Conservation (phyloP, 2,113 vertebrate genomes). For the Halcyon malimbica region DNA sequence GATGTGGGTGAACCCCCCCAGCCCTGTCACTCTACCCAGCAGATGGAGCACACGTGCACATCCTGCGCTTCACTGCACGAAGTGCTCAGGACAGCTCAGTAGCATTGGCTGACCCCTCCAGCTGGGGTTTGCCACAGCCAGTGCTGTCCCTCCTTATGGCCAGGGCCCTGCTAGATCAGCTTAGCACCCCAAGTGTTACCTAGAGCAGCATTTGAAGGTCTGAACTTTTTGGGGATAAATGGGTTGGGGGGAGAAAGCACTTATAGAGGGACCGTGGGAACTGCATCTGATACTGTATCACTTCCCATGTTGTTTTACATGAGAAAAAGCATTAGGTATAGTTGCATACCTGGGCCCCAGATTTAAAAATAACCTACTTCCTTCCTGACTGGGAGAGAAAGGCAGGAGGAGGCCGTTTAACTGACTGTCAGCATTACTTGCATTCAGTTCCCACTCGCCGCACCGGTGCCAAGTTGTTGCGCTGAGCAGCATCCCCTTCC, state of each 20-base stretch:
- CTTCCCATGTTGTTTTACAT: not conserved
- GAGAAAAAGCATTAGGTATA: not conserved
- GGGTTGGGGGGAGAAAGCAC: not conserved
- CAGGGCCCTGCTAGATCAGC: not conserved
- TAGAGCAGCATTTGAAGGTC: rapidly evolving
- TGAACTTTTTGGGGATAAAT: not conserved
- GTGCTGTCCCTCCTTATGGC: rapidly evolving
- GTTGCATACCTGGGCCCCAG: constrained; percentile 28
- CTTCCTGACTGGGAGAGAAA: constrained; percentile 24
- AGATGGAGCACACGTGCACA: not conserved
- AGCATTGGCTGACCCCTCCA: rapidly evolving
- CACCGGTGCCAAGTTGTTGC: not conserved
- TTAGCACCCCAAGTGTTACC: not conserved
- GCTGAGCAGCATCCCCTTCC: not conserved
- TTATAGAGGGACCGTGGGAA: not conserved
- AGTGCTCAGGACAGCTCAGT: not conserved
- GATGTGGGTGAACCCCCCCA: too few relatives aligned
- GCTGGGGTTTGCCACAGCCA: not conserved
- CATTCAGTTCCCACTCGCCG: not conserved
- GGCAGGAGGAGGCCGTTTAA: not conserved
- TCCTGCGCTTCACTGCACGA: rapidly evolving
- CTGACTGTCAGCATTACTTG: not conserved
- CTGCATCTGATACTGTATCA: not conserved
- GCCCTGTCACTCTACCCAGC: not conserved
- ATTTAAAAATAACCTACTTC: constrained; percentile 54